These are phyloP conservation scores for Drosophila pseudotalamancana DNA, from an alignment of 2,888 invertebrate genomes.

Conservation along the genomic window DNA sequence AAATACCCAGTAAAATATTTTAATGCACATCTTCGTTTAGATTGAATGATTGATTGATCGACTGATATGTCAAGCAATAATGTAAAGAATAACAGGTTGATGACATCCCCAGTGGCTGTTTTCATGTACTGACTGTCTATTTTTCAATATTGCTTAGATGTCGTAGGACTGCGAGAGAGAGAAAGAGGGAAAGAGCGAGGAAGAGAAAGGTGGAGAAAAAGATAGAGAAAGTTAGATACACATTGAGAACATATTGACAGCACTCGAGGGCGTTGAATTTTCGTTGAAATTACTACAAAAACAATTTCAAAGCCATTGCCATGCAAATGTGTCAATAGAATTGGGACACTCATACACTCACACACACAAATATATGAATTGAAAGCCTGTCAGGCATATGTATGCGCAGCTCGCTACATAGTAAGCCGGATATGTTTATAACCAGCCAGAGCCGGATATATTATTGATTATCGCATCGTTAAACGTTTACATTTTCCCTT, in stretches of 20 bases:
- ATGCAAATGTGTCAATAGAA: constrained; percentile 70
- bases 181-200: not conserved
- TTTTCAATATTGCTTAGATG: constrained; percentile 23
- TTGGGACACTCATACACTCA: constrained; percentile 15
- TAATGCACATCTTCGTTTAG: not conserved
- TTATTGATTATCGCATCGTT: constrained; percentile 72
- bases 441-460: constrained; percentile 48
- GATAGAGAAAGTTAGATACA: not conserved
- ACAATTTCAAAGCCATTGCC: constrained; percentile 49
- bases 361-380: constrained; percentile 17
- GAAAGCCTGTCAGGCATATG: constrained; percentile 37
- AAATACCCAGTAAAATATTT: too few relatives aligned
- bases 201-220: not conserved
- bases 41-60: not conserved
- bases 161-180: not conserved
- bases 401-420: constrained; percentile 5
- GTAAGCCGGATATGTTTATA: constrained; percentile 17
- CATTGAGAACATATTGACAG: constrained; percentile 38
- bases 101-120: constrained; percentile 1
- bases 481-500: constrained; percentile 40
- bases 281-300: constrained; percentile 35
- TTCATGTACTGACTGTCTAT: constrained; percentile 12
- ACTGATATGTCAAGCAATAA: constrained; percentile 2
- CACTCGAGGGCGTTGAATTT: constrained; percentile 40
- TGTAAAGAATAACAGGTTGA: constrained; percentile 14